Percentiles rank a stretch among this genome's conserved stretches.
Conservation (phyloP, 2,888 invertebrate species). For the Agrochola macilenta region DNA sequence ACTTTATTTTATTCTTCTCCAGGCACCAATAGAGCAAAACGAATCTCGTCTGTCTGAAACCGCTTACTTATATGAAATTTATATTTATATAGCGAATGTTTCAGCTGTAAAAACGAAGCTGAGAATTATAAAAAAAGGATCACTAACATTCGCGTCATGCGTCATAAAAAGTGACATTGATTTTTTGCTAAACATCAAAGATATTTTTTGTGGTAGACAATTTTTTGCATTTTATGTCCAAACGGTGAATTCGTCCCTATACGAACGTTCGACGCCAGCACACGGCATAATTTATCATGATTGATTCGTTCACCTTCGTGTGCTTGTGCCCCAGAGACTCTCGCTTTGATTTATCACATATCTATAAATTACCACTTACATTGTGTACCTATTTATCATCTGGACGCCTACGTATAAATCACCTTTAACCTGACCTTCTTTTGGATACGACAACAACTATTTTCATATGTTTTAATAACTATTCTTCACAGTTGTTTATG, state of each 20-base stretch:
- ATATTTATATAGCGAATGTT: conserved; percentile 22
- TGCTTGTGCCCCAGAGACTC: conserved; percentile 65
- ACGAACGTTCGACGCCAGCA: conserved; percentile 66
- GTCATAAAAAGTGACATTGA: conserved; percentile 35
- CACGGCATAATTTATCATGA: conserved; percentile 74
- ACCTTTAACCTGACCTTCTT: conserved; percentile 48
- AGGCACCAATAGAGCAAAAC: conserved; percentile 74
- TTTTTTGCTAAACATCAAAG: conserved; percentile 30
- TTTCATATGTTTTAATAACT: conserved; percentile 41
- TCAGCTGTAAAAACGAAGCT: conserved; percentile 34
- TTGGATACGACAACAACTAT: conserved; percentile 47
- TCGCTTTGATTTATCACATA: conserved; percentile 72
- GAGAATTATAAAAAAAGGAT: conserved; percentile 5
- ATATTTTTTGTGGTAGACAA: conserved; percentile 31
- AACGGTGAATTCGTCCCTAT: conserved; percentile 57
- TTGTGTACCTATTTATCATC: conserved; percentile 71
- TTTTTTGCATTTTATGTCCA: conserved; percentile 40
- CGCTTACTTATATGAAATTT: conserved; percentile 38
- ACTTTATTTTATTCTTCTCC: conserved; percentile 79
- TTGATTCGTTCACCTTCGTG: conserved; percentile 73
- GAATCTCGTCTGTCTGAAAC: conserved; percentile 49
- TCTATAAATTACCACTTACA: conserved; percentile 74
- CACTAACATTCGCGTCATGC: conserved; percentile 27
- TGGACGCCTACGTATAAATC: conserved; percentile 64
- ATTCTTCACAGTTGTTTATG: conserved; percentile 43